These are phyloP conservation scores for Sprattus sprattus DNA, from an alignment of 2,113 vertebrate genomes.

Conservation along the genomic window DNA sequence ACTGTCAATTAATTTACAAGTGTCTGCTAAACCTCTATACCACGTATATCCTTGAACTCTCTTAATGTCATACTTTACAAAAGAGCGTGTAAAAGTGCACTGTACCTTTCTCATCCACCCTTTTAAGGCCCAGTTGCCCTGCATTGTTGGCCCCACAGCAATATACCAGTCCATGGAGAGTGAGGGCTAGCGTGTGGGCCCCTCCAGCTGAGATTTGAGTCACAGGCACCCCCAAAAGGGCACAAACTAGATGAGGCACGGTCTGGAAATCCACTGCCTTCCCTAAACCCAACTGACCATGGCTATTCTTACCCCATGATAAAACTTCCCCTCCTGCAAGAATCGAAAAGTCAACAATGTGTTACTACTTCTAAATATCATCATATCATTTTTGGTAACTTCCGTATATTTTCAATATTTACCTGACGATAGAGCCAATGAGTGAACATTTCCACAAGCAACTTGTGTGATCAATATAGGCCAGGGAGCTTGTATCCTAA, in stretches of 20 bases:
- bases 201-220: slow-evolving; percentile 85
- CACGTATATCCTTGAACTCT: not conserved
- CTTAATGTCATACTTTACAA: not conserved
- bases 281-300: slow-evolving; percentile 90
- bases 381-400: not conserved
- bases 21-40: not conserved
- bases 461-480: slow-evolving; percentile 81
- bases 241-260: slow-evolving; percentile 71
- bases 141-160: slow-evolving; percentile 91
- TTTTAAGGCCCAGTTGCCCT: slow-evolving; percentile 90
- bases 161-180: slow-evolving; percentile 86
- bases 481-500: not conserved
- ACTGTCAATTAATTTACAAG: not conserved
- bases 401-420: slow-evolving; percentile 36
- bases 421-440: slow-evolving; percentile 89
- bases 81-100: not conserved
- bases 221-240: slow-evolving; percentile 85
- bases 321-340: slow-evolving; percentile 84
- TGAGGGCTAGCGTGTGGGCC: slow-evolving; percentile 83
- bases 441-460: slow-evolving; percentile 88
- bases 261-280: slow-evolving; percentile 68
- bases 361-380: not conserved
- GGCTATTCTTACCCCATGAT: slow-evolving; percentile 91
- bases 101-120: slow-evolving; percentile 84
- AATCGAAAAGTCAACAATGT: not conserved